Evolutionary conservation across 2,888 invertebrate species (phyloP), one percentile per base, ranked within the genome.

Genomic region (Melanostoma scalare): DNA sequence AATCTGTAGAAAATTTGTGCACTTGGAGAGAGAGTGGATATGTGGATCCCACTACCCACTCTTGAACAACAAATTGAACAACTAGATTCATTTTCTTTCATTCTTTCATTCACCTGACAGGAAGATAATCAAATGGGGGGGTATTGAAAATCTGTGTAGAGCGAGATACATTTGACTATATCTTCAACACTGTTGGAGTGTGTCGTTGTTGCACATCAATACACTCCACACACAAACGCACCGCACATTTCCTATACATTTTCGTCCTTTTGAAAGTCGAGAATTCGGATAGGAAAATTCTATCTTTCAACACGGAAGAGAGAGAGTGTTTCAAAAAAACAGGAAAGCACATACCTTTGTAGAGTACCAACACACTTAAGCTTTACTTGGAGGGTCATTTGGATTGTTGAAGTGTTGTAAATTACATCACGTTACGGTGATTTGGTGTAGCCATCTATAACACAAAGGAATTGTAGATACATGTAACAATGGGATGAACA

Each of bases 341-440:
- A 68, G 82, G 58, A 78, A 78, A 53, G 56, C 73, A 73, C 78
- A 69, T 55, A 58, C 53, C 63, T 58, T 48, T 48, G 60, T 67
- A 20, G 20, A 20, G 35, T 76, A 52, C 40, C 30, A 38, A 20
- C 44, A 68, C 55, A 42, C 38, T 58, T 67, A 44, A 61, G 72
- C 63, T 52, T 65, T 55, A 69, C 20, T 63, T 60, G 52, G 65
- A 74, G 84, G 84, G 79, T 84, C 84, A 84, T 84, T 84, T 84
- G 79, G 78, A 79, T 33, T 53, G 73, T 58, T 78, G 82, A 74
- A 74, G 79, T 74, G 68, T 67, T 71, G 78, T 74, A 84, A 84
- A 84, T 78, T 78, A 78, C 78, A 84, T 84, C 84, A 84, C 79
- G 84, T 84, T 84, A 84, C 74, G 65, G 84, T 84, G 78, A 84